These are phyloP conservation scores for Elanus axillaris DNA, from an alignment of 2,113 vertebrate genomes.

Conservation along the genomic window DNA sequence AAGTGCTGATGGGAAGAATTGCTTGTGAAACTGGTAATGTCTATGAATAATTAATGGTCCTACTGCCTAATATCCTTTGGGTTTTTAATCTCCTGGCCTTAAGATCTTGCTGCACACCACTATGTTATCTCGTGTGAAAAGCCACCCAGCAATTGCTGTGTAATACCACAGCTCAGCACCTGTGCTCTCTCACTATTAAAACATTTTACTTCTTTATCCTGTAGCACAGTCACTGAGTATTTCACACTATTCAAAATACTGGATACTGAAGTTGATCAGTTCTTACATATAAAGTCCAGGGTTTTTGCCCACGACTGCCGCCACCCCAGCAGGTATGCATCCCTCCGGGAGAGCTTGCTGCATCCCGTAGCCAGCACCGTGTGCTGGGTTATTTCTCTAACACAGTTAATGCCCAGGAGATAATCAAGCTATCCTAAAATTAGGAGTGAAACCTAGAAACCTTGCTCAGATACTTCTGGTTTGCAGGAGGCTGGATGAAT, in stretches of 20 bases:
- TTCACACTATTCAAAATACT: neutral
- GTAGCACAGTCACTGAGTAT: neutral
- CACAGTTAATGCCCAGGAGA: neutral
- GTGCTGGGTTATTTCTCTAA: neutral
- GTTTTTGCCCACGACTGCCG: rapidly evolving
- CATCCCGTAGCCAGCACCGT: neutral
- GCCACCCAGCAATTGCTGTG: neutral
- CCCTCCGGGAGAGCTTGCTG: neutral
- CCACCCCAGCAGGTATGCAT: neutral
- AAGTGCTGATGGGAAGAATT: conserved; percentile 74
- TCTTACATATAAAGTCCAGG: neutral
- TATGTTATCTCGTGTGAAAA: neutral
- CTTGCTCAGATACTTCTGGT: neutral
- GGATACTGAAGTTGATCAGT: neutral
- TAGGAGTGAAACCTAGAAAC: neutral
- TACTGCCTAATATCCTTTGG: neutral
- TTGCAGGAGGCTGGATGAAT: neutral
- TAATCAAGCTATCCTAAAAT: neutral
- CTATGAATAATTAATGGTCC: conserved; percentile 19
- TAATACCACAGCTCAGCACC: neutral
- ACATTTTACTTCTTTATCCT: neutral
- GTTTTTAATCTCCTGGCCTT: neutral
- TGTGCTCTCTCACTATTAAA: neutral
- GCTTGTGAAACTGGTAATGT: neutral
- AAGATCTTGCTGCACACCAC: neutral